Conservation (phyloP, 2,113 vertebrate genomes). For the Mustela lutreola region DNA sequence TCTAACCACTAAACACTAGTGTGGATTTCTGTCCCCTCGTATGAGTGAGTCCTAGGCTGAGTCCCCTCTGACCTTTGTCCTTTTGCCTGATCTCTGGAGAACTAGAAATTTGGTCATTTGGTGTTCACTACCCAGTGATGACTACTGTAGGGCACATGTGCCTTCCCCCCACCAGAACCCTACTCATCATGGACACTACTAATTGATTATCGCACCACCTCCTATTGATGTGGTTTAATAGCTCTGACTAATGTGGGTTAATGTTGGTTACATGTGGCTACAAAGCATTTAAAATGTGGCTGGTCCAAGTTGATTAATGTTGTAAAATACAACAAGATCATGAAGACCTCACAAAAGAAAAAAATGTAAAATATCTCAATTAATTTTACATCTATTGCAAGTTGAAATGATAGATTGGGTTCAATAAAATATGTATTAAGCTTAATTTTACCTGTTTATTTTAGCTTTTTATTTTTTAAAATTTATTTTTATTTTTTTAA, state of each 20-base stretch:
- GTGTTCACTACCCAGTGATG: neutral
- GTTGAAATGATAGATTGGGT: conserved; percentile 14
- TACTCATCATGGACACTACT: neutral
- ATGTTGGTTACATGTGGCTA: neutral
- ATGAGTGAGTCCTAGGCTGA: neutral
- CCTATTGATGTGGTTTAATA: neutral
- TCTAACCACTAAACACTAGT: neutral
- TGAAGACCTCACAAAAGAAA: neutral
- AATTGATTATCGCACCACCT: neutral
- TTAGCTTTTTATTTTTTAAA: neutral
- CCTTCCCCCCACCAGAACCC: neutral
- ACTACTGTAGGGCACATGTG: fast-evolving
- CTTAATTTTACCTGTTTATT: conserved; percentile 8
- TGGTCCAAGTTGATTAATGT: neutral
- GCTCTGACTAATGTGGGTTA: neutral
- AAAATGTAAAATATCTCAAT: neutral
- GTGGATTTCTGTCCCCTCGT: conserved; percentile 31
- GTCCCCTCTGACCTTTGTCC: neutral
- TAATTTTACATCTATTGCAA: neutral
- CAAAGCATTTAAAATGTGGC: neutral
- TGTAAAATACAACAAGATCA: neutral
- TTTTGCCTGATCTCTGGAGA: neutral
- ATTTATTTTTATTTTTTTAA: neutral
- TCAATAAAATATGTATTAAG: conserved; percentile 25
- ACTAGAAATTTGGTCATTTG: conserved; percentile 8